Conservation (phyloP, 2,888 invertebrate genomes). For the Spodoptera littoralis region DNA sequence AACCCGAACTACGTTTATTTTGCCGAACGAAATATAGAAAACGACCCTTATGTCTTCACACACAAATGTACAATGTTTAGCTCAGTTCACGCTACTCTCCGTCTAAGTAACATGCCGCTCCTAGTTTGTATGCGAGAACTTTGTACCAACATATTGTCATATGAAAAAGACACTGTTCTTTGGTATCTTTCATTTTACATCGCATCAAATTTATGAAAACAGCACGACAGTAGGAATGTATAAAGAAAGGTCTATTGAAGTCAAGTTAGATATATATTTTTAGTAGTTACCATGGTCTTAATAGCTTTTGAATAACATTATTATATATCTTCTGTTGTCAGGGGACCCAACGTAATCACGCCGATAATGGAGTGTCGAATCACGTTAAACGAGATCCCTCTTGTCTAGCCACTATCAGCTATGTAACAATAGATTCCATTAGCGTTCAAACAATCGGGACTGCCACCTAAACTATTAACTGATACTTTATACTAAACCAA, state of each 20-base stretch:
- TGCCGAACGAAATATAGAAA: conserved; percentile 49
- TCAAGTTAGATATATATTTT: conserved; percentile 31
- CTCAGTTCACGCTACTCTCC: conserved; percentile 36
- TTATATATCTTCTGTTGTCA: conserved; percentile 37
- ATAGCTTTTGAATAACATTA: conserved; percentile 39
- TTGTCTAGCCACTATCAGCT: conserved; percentile 59
- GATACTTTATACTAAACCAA: conserved; percentile 56
- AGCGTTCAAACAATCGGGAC: conserved; percentile 63
- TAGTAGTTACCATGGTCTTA: conserved; percentile 23
- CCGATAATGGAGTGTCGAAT: conserved; percentile 63
- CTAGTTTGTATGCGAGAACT: conserved; percentile 64
- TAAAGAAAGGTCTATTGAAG: conserved; percentile 25
- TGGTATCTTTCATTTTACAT: too few species aligned
- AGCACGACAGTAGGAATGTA: too few species aligned
- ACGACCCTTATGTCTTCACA: conserved; percentile 53
- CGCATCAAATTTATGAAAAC: too few species aligned
- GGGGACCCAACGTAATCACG: conserved; percentile 57
- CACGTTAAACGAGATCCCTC: conserved; percentile 59
- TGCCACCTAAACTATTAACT: conserved; percentile 55
- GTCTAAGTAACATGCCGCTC: conserved; percentile 31
- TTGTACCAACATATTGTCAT: conserved; percentile 48
- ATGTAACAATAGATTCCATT: conserved; percentile 71
- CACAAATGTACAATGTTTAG: conserved; percentile 30
- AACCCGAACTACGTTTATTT: conserved; percentile 55
- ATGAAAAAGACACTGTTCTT: conserved; percentile 17